Conservation (phyloP, 2,113 vertebrate species). For the Cyrtonyx montezumae region DNA sequence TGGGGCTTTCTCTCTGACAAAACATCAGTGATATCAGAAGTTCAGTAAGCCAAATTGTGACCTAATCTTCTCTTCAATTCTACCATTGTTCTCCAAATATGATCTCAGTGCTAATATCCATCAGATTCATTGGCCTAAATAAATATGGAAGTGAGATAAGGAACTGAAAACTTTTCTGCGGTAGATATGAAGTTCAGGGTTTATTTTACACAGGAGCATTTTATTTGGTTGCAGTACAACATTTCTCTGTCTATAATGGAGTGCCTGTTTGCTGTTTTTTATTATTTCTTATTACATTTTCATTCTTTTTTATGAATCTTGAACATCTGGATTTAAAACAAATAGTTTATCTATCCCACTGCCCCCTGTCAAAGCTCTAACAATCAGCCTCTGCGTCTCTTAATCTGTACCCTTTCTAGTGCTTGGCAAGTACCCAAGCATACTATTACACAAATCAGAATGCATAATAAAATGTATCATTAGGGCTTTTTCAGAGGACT, state of each 20-base stretch:
- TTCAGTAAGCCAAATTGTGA: neutral
- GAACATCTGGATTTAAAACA: neutral
- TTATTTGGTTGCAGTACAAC: neutral
- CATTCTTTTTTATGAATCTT: neutral
- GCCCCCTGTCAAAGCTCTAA: neutral
- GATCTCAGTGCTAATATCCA: slow-evolving; percentile 8
- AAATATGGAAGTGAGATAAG: neutral
- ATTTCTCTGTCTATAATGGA: neutral
- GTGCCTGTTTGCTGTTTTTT: neutral
- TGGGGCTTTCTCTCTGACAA: neutral
- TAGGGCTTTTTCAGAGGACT: neutral
- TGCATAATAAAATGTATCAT: neutral
- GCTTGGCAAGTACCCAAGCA: neutral
- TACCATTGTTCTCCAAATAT: slow-evolving; percentile 25
- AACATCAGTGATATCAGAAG: neutral
- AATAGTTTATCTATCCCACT: fast-evolving
- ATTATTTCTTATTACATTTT: neutral
- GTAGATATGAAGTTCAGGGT: neutral
- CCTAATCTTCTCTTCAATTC: slow-evolving; percentile 29
- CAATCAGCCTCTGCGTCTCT: neutral
- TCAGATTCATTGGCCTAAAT: neutral
- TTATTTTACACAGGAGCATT: neutral
- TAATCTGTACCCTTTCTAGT: neutral
- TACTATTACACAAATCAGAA: neutral
- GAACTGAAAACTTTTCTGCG: neutral